Evolutionary conservation across 2,888 invertebrate genomes (phyloP), one percentile per base, ranked within the genome.

Genomic region (Abrostola tripartita): DNA sequence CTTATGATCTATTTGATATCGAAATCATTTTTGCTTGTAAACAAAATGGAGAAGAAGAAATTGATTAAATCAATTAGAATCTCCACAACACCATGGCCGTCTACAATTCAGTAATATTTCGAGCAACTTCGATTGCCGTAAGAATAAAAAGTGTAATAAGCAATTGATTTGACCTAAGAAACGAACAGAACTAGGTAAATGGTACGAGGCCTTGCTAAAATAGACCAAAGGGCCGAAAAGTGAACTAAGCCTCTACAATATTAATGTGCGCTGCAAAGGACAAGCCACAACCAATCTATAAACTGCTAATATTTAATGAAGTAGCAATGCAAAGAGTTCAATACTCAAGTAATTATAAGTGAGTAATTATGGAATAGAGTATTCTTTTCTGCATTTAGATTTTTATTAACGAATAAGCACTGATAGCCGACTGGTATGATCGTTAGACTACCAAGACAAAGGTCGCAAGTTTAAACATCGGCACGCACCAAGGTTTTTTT

Each of bases 301-400:
- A 47, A 47, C 44, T 9, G 44, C 44, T 24, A 47, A 47, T 24
- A 47, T 47, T 47, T 47, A 47, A 47, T 47, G 44, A 24, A 47
- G 24, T 4, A 8, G 44, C 5, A 47, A 47, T 10, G 2, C 14
- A 4, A 14, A 42, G 12, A 12, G 24, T 24, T 24, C 24, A 1
- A 24, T 24, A 24, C 24, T 24, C 24, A 24, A 24, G 24, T 24
- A 1, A 24, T 24, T 24, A 4, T 24, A 24, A 24, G 24, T 24
- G 24, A 24, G 24, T 24, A 24, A 24, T 24, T 24, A 24, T 24
- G 24, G 4, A 24, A 24, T 24, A 4, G 24, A 24, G 4, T 24
- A 24, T 24, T 24, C 24, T n/a, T n/a, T n/a, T n/a, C n/a, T n/a
- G n/a, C n/a, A n/a, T n/a, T n/a, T n/a, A n/a, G n/a, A n/a, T n/a